phyloP scores from a whole-genome alignment of 2,888 invertebrate genomes.

The Agyllia agylla region DNA sequence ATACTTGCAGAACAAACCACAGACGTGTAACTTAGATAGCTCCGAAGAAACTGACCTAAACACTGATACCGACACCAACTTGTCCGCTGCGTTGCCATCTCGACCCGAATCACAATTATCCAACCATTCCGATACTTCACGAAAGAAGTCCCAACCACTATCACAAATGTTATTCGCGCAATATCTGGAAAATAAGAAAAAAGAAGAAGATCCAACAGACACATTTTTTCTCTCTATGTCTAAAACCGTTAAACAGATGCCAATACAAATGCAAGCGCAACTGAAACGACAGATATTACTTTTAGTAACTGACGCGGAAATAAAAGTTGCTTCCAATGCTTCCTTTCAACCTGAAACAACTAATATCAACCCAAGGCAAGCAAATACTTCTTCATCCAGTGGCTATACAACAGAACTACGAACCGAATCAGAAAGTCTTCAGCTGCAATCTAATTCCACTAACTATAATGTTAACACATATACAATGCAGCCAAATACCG shows the following conservation, averaged over 20 bases:
- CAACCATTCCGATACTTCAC: constrained; percentile 5
- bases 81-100: constrained; percentile 17
- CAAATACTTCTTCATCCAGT: constrained; percentile 9
- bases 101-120: constrained; percentile 38
- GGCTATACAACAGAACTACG: constrained; percentile 9
- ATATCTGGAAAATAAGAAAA: constrained; percentile 38
- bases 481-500: constrained; percentile 9
- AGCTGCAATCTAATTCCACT: constrained; percentile 9
- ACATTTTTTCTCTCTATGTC: constrained; percentile 37
- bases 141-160: constrained; percentile 31
- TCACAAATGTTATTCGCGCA: constrained; percentile 40
- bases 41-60: constrained; percentile 58
- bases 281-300: constrained; percentile 27
- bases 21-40: constrained; percentile 63
- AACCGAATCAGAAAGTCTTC: constrained; percentile 9
- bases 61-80: constrained; percentile 48
- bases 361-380: neutral
- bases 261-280: neutral
- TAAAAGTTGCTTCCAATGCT: too few species aligned
- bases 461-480: constrained; percentile 9
- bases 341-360: too few species aligned
- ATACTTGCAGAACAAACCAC: constrained; percentile 62
- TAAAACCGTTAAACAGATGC: constrained; percentile 31
- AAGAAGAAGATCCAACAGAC: constrained; percentile 36
- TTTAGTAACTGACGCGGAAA: constrained; percentile 27